Evolutionary conservation across 2,797 vertebrate species (phyloP).

Genomic region (Siniperca scherzeri): DNA sequence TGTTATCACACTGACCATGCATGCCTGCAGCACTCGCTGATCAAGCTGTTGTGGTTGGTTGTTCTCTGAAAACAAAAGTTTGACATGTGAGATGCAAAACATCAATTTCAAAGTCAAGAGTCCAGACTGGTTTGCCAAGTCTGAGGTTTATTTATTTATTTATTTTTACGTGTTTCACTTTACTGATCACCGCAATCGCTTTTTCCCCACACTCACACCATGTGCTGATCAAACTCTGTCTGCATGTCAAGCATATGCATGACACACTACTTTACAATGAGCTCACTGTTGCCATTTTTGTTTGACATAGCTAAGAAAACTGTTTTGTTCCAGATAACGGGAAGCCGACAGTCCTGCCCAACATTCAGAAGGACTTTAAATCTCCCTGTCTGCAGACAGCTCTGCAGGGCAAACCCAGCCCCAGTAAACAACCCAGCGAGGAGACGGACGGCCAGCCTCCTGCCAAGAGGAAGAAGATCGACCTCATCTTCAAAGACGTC

Average conservation of each 20-base stretch:
- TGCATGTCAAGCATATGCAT: no score
- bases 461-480: slow-evolving; percentile 95
- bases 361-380: slow-evolving; percentile 70
- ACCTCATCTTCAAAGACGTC: slow-evolving; percentile 96
- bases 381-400: slow-evolving; percentile 77
- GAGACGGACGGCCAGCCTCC: slow-evolving; percentile 89
- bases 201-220: no score
- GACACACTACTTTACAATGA: no score
- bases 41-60: no score
- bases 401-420: slow-evolving; percentile 86
- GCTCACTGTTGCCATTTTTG: not conserved
- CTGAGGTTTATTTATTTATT: not conserved
- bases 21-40: no score
- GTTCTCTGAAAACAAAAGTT: not conserved
- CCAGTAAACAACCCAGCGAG: slow-evolving; percentile 85
- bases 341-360: slow-evolving; percentile 60
- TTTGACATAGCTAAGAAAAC: not conserved
- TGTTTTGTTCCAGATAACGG: slow-evolving; percentile 62
- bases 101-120: not conserved
- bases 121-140: no score
- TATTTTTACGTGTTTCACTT: not conserved
- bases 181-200: not conserved
- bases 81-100: not conserved
- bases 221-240: no score
- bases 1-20: no score